These are phyloP conservation scores for Diacarnus erythraeanus DNA, from an alignment of 37 sponge, comb jelly and placozoan genomes.

Conservation along the genomic window DNA sequence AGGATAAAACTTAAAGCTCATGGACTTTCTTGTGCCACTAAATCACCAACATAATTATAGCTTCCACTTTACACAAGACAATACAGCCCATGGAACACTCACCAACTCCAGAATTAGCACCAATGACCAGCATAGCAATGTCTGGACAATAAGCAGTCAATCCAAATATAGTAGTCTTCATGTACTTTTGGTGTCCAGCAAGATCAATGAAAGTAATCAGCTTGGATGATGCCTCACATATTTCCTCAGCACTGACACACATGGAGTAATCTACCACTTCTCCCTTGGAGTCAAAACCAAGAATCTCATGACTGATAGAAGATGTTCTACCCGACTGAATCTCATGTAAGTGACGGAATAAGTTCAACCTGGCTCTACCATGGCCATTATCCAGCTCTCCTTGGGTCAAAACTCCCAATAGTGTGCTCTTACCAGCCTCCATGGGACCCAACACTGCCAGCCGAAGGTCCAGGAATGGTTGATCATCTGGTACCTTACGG, in stretches of 20 bases:
- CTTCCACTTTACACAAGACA: not conserved
- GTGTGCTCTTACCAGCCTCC: conserved; percentile 96
- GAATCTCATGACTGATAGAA: conserved; percentile 92
- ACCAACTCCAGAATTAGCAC: conserved; percentile 92
- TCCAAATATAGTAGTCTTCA: conserved; percentile 97
- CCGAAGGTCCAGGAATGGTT: conserved; percentile 90
- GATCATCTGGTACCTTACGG: conserved; percentile 87
- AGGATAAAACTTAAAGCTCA: not conserved
- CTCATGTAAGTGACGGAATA: conserved; percentile 97
- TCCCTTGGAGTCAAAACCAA: conserved; percentile 89
- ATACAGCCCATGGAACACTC: conserved; percentile 22
- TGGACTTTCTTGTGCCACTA: not conserved
- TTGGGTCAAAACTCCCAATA: conserved; percentile 95
- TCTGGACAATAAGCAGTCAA: conserved; percentile 93
- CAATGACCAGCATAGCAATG: conserved; percentile 89
- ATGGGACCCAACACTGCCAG: conserved; percentile 92
- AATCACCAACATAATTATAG: not conserved
- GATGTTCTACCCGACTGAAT: conserved; percentile 95
- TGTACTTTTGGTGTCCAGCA: conserved; percentile 96
- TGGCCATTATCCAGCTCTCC: conserved; percentile 98
- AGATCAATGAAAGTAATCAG: conserved; percentile 97
- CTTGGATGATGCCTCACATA: conserved; percentile 91
- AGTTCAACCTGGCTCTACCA: conserved; percentile 92
- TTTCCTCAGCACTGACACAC: conserved; percentile 83
- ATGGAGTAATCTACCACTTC: conserved; percentile 84